Conservation (phyloP, 1,140 invertebrate genomes). For the Littorina saxatilis region DNA sequence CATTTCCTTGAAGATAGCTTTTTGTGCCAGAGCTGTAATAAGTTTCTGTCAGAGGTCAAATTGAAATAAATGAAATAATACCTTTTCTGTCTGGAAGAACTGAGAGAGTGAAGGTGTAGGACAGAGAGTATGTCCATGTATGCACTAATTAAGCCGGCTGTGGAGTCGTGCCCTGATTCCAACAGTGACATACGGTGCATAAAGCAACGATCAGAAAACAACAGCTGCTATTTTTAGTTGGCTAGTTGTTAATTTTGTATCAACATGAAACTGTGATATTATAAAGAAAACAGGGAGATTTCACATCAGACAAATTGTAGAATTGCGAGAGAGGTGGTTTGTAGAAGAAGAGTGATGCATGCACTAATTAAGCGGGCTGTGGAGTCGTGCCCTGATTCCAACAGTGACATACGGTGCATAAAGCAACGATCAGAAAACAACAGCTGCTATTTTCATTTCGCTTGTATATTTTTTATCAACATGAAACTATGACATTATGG, state of each 20-base stretch:
- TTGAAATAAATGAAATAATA: too few species aligned
- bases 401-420: slow-evolving; percentile 21
- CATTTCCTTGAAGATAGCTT: too few species aligned
- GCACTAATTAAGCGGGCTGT: slow-evolving; percentile 25
- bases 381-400: background rate
- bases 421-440: background rate
- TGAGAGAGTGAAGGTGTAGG: too few species aligned
- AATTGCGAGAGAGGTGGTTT: too few species aligned
- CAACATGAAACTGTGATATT: too few species aligned
- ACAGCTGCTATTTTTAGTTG: background rate
- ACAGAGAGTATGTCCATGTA: background rate
- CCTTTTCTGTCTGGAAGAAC: too few species aligned
- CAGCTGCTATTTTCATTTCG: background rate
- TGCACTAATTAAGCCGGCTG: slow-evolving; percentile 16
- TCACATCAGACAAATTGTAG: too few species aligned
- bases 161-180: background rate
- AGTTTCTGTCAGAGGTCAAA: too few species aligned
- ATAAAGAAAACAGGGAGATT: too few species aligned
- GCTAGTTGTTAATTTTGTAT: background rate
- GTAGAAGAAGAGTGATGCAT: too few species aligned
- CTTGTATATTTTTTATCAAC: background rate
- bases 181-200: slow-evolving; percentile 6
- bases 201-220: background rate
- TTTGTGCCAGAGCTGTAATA: too few species aligned
- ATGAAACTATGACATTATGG: too few species aligned